Evolutionary conservation across 2,113 vertebrate genomes (phyloP).

Genomic region (Bagarius yarrelli): DNA sequence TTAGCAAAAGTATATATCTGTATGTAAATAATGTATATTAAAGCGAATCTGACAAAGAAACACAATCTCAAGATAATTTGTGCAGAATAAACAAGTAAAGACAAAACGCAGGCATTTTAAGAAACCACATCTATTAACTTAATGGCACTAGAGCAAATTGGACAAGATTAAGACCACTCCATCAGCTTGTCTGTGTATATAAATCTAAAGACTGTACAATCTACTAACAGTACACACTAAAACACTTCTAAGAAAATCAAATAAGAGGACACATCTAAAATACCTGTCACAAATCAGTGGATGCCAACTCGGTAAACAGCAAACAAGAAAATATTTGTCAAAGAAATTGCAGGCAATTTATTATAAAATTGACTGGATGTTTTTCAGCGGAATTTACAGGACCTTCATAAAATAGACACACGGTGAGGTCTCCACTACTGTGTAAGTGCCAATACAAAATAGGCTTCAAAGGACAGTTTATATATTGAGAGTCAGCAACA

Average conservation of each 20-base stretch:
- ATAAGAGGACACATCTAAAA: constrained; percentile 21
- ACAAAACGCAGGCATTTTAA: constrained; percentile 13
- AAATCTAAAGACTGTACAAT: constrained; percentile 20
- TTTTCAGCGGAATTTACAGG: constrained; percentile 30
- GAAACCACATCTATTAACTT: not conserved
- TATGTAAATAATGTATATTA: no score
- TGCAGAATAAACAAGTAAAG: not conserved
- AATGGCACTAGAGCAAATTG: not conserved
- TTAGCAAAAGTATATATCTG: no score
- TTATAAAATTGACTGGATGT: constrained; percentile 30
- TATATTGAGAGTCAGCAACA: constrained; percentile 42
- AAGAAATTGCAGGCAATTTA: constrained; percentile 41
- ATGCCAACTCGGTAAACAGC: constrained; percentile 16
- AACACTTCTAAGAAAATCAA: not conserved
- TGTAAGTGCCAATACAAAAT: constrained; percentile 33
- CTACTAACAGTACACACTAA: constrained; percentile 8
- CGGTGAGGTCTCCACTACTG: constrained; percentile 31
- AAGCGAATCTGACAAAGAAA: not conserved
- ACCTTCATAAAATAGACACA: constrained; percentile 38
- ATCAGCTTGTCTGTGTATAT: constrained; percentile 17
- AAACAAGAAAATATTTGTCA: constrained; percentile 30
- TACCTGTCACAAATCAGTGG: constrained; percentile 27
- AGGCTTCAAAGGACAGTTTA: constrained; percentile 48
- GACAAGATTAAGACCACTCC: constrained; percentile 14
- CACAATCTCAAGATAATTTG: not conserved